Percentiles rank a stretch among this genome's conserved stretches.
Evolutionary conservation across 2,888 invertebrate species (phyloP).

Genomic region (Dasysyrphus albostriatus): DNA sequence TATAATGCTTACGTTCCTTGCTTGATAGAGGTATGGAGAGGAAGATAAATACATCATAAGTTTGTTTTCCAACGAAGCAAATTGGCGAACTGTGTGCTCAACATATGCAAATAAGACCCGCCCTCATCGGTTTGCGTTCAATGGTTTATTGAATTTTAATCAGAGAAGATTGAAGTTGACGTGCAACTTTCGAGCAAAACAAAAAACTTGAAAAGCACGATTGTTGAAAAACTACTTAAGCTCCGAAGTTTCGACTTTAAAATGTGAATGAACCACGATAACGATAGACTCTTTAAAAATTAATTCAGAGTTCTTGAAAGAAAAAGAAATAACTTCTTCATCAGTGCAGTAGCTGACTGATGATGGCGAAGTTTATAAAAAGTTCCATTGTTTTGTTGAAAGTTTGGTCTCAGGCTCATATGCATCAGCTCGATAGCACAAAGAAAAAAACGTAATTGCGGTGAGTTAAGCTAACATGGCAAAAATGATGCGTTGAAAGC

Average conservation of each 20-base stretch:
- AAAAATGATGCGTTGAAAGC: constrained; percentile 61
- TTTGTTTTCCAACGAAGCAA: constrained; percentile 12
- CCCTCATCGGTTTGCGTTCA: constrained; percentile 43
- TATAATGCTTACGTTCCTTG: constrained; percentile 24
- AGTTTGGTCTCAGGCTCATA: constrained; percentile 15
- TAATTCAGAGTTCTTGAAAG: neutral
- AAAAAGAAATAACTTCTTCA: neutral
- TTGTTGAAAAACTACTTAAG: neutral
- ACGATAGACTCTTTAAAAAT: neutral
- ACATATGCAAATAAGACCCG: constrained; percentile 32
- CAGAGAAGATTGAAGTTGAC: constrained; percentile 35
- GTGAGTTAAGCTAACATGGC: constrained; percentile 47
- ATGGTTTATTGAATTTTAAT: constrained; percentile 60
- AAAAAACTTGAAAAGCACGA: neutral
- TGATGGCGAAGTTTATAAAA: neutral
- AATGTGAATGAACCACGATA: constrained; percentile 14
- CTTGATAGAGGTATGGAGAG: neutral
- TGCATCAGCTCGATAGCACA: constrained; percentile 1
- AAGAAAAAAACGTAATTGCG: constrained; percentile 47
- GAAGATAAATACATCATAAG: neutral
- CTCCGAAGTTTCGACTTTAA: neutral
- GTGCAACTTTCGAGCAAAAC: constrained; percentile 29
- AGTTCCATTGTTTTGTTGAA: constrained; percentile 19
- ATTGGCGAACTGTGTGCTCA: constrained; percentile 19
- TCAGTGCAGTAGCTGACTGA: neutral